Evolutionary conservation across 2,888 invertebrate genomes (phyloP), one percentile per base, ranked within the genome.

Genomic region (Therioaphis trifolii): DNA sequence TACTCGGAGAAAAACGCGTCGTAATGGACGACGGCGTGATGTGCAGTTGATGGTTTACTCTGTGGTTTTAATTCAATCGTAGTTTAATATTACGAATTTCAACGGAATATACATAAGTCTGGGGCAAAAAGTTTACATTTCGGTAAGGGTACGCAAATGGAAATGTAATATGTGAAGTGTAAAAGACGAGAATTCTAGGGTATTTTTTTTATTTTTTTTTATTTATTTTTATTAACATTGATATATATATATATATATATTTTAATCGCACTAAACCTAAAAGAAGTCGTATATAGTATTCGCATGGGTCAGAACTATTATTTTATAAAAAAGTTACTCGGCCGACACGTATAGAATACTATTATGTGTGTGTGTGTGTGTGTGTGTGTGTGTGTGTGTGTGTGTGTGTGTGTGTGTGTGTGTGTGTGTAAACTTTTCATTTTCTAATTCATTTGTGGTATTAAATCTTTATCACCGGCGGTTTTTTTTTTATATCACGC

Each of bases 231-330:
- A 74, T 74, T 72, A 58, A 40, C 55, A 75, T 74, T 21, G 7
- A 68, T 40, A 68, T 55, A 24, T 58, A n/a, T n/a, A n/a, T n/a
- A n/a, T n/a, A n/a, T n/a, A n/a, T n/a, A n/a, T n/a, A n/a, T 75
- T 75, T 58, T 75, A 40, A 75, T 75, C 40, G 40, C 74, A 24
- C 74, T 40, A 58, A 75, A 75, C 35, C 40, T 75, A 75, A 75
- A 75, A 52, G 15, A 55, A 40, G 55, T 72, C 24, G 40, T 11
- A 75, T 11, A 75, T 75, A 75, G 58, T 75, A 58, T 58, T 58
- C 27, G 72, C 40, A 4, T 2, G 58, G 58, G 74, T 75, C 58
- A 75, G 7, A 18, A 55, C 35, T 75, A 75, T 75, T 75, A 75
- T 75, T 58, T 75, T 58, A 55, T 40, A 21, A 40, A 75, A 58